Base-by-base conservation (phyloP, 1,140 invertebrate species). In the Acromyrmex echinatior region DNA sequence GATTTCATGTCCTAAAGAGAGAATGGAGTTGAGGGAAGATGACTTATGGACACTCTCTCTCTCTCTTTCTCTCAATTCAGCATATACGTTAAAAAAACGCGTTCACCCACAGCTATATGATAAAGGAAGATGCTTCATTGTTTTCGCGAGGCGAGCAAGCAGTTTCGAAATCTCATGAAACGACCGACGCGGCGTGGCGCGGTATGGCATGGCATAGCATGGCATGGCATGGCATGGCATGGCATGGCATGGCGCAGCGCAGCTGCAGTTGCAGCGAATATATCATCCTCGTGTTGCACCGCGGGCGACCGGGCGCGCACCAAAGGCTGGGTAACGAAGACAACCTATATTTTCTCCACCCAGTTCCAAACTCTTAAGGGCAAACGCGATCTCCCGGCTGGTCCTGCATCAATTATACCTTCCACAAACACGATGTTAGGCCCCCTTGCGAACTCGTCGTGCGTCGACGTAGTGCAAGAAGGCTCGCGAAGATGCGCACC, bases 311-410 rank as follows among this genome's bases (percentile, higher is more conserved):
- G 89, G 88, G 90, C 70, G 90, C 88, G 88, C 90, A 92, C 90
- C 92, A 91, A 91, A 92, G 92, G 91, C 91, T 91, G 91, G 86
- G 88, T 90, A 92, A 92, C 93, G 90, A 94, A 94, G 94, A 94
- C 94, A 95, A 95, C 95, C 95, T 94, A 94, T 95, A 95, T 95
- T 95, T 95, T 95, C 94, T 95, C 93, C 92, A 91, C 93, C 92
- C 94, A 92, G 93, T 94, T 92, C 93, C 93, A 94, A 94, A 94
- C 92, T 93, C 93, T 88, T 92, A 91, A 93, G 93, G 92, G 93
- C 93, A 93, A 92, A 90, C 92, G 92, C 91, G 91, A 92, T 90
- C 77, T 71, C 85, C 63, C 90, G 60, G 87, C 88, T 80, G 88
- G 87, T 86, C 92, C 92, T 87, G 92, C 93, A 94, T 95, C 93